Evolutionary conservation across 1,140 invertebrate genomes (phyloP), one percentile per base, ranked within the genome.

Genomic region (Eupeodes corollae): DNA sequence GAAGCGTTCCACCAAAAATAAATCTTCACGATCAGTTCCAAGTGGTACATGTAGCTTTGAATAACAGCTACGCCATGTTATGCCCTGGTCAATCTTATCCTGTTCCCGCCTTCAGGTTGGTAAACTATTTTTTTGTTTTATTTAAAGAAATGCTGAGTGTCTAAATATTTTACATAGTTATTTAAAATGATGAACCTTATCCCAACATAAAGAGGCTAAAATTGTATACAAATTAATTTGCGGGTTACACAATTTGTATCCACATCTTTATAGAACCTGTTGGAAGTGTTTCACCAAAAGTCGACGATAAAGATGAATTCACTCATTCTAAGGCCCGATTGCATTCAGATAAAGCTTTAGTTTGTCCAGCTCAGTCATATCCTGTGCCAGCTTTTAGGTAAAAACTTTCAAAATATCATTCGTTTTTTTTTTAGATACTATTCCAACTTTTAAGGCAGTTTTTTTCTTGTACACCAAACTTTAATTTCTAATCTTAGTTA

Each of bases 81-180:
- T 86, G 83, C 65, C 75, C 78, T 47, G 80, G 79, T 42, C 79
- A 82, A 60, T 78, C 77, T 21, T 82, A 70, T 58, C 80, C 80
- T 8, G 71, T 80, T 40, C 79, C 80, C 38, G 69, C 73, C 51
- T 77, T 78, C 72, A 78, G 80, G 78, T 80, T 71, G 73, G 71
- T 61, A 50, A 38, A 52, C 13, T n/a, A n/a, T n/a, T n/a, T n/a
- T n/a, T n/a, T n/a, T 46, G n/a, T 51, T n/a, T n/a, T n/a, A n/a
- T n/a, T 19, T 21, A 14, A 15, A 41, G 11, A 9, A 41, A 11
- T 11, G 39, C 16, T n/a, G n/a, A n/a, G n/a, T n/a, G n/a, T n/a
- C 15, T 34, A 32, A 31, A 34, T 34, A 50, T 50, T 51, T 35
- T 44, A 15, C 34, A 41, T 35, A 21, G 31, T 15, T 16, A 3